Base-by-base conservation (phyloP, 2,797 vertebrate species). In the Tinamus major region DNA sequence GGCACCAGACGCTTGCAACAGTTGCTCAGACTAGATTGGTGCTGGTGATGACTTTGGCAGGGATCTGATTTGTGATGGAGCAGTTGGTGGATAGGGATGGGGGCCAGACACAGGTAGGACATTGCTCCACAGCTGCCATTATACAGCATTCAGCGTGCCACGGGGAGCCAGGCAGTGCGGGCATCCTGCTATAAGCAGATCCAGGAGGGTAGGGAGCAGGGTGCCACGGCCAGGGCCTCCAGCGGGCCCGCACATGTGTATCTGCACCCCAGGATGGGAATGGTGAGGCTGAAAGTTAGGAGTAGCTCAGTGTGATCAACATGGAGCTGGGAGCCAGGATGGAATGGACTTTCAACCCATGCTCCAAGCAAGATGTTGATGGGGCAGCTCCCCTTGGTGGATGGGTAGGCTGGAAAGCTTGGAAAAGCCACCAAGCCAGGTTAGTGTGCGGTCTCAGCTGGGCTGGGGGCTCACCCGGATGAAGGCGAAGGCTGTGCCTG, bases 401-500 rank as follows among this genome's bases (percentile, higher is more conserved):
- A 31, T 35, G 18, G 13, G 37, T 16, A 39, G 68, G 37, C 24
- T 49, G 48, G 23, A 70, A 70, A 9, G 48, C 7, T 56, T 35
- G 15, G 33, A 42, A 64, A 49, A 31, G 31, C 23, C 31, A 14
- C 16, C 14, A 19, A 20, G 27, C n/a, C 16, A 27, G 48, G 35
- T 39, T 56, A 78, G 31, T 10, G 13, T 7, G 8, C 76, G n/a
- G 10, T 10, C 18, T 65, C 14, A 15, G 18, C 6, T 55, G 42
- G 24, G 21, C 0, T 0, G 24, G 19, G 15, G 10, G 12, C 89
- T 92, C 77, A 97, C 98, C 97, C 98, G 97, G 56, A 98, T 94
- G 79, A 98, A 97, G 5, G 98, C 68, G 21, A 98, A 98, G 19
- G 98, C 98, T 6, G 96, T 89, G 23, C 98, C 98, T 16, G 46